Evolutionary conservation across 2,888 invertebrate species (phyloP), one percentile per base, ranked within the genome.

Genomic region (Schrankia costaestrigalis): DNA sequence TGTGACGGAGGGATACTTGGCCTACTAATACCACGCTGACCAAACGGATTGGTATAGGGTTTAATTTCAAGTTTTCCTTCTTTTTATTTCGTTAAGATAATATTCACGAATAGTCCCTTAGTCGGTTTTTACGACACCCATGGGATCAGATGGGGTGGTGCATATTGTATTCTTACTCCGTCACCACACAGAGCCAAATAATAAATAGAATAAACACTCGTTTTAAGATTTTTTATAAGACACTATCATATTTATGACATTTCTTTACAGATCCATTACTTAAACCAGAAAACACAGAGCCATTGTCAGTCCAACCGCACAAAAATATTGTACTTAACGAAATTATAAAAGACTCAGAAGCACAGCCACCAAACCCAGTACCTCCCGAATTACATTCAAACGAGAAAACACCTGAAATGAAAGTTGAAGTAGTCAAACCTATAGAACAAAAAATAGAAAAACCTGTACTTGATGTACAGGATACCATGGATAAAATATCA

Each of bases 321-420:
- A 41, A 53, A 10, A 34, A 1, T 17, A 45, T 60, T 4, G 49
- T 54, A 35, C 13, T 56, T 21, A 46, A 56, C 2, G 65, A 72
- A 6, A 48, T 58, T 2, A 54, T 58, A 6, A 77, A 77, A 51
- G 80, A 88, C 47, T 88, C 89, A 0, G 81, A 78, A 61, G 64
- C 81, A 2, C 79, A 87, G 47, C 85, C 88, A 0, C 86, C 88
- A 0, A 87, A 88, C 41, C 84, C 85, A 0, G 71, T 84, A 0
- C 82, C 85, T n/a, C 86, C 87, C 1, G 81, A 85, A 42, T 68
- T 78, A 0, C 72, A 71, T 32, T 73, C 78, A 1, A 78, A 78
- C 32, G 89, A 89, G 46, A 87, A 87, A 51, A 25, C 29, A 0
- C 22, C 36, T 8, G 57, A 79, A 56, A 14, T 66, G 64, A 33